A percentile compares a stretch with the other conserved stretches of the same genome.
phyloP scores from a whole-genome alignment of 30 jellyfish, hydroid and myxozoan genomes.

The Turritopsis dohrnii region DNA sequence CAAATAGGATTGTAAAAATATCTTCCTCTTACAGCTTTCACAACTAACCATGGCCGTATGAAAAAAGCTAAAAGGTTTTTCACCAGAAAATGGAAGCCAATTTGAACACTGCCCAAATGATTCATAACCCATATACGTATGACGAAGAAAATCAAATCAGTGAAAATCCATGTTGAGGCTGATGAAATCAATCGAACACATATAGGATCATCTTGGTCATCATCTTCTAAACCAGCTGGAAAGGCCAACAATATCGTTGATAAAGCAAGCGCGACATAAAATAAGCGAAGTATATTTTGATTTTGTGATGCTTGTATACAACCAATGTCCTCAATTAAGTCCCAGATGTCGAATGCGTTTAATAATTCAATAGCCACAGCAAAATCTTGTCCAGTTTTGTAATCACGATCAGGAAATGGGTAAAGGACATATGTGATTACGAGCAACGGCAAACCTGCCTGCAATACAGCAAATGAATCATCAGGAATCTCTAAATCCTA shows the following conservation, averaged over 20 bases:
- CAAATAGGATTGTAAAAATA: too few species aligned
- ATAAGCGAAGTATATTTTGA: background rate
- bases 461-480: constrained; percentile 3
- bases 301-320: background rate
- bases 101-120: background rate
- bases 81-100: constrained; percentile 25
- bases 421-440: constrained; percentile 12
- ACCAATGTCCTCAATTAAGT: constrained; percentile 22
- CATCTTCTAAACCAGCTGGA: constrained; percentile 24
- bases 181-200: background rate
- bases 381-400: constrained; percentile 19
- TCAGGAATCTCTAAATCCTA: background rate
- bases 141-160: constrained; percentile 24
- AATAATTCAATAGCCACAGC: constrained; percentile 30
- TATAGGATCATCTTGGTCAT: background rate
- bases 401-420: constrained; percentile 29
- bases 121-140: constrained; percentile 20
- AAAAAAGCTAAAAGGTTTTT: constrained; percentile 21
- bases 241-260: constrained; percentile 19
- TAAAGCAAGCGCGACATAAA: background rate
- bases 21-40: background rate
- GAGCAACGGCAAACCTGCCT: constrained; percentile 25
- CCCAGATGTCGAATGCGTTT: constrained; percentile 38
- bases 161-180: constrained; percentile 12
- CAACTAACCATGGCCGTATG: background rate